phyloP scores from a whole-genome alignment of 2,888 invertebrate genomes.

The Autographa pulchrina region DNA sequence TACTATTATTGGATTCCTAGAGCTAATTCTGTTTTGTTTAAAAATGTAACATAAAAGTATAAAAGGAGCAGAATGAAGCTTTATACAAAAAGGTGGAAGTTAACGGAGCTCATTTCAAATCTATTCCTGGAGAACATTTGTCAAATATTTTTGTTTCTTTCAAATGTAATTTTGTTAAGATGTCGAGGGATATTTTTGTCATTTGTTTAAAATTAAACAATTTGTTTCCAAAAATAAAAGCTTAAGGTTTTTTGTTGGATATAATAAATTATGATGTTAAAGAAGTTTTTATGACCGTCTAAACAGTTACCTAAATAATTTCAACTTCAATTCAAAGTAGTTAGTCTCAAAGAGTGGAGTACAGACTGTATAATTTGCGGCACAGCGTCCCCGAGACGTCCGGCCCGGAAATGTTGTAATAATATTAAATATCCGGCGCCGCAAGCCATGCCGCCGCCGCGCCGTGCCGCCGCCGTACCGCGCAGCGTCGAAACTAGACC shows the following conservation, averaged over 20 bases:
- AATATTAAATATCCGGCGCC: conserved; percentile 63
- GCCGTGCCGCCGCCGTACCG: conserved; percentile 25
- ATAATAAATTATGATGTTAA: conserved; percentile 10
- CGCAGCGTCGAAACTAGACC: background rate
- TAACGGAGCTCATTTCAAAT: background rate
- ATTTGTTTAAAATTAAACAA: background rate
- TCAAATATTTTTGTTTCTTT: background rate
- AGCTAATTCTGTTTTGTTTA: background rate
- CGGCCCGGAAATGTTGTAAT: conserved; percentile 63
- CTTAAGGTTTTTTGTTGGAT: too few species aligned
- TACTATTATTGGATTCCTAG: background rate
- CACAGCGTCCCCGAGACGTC: conserved; percentile 47
- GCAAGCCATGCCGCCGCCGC: background rate
- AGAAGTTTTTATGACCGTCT: background rate
- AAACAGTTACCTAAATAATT: conserved; percentile 30
- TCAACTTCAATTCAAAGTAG: conserved; percentile 39
- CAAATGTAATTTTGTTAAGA: background rate
- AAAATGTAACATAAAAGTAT: background rate
- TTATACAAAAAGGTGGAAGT: background rate
- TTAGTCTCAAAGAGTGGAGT: conserved; percentile 19
- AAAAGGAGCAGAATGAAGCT: background rate
- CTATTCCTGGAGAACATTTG: background rate
- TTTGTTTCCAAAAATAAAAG: too few species aligned
- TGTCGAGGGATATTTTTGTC: background rate
- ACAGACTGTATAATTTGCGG: conserved; percentile 26